phyloP scores from a whole-genome alignment of 1,140 invertebrate genomes.

The Achatina immaculata region DNA sequence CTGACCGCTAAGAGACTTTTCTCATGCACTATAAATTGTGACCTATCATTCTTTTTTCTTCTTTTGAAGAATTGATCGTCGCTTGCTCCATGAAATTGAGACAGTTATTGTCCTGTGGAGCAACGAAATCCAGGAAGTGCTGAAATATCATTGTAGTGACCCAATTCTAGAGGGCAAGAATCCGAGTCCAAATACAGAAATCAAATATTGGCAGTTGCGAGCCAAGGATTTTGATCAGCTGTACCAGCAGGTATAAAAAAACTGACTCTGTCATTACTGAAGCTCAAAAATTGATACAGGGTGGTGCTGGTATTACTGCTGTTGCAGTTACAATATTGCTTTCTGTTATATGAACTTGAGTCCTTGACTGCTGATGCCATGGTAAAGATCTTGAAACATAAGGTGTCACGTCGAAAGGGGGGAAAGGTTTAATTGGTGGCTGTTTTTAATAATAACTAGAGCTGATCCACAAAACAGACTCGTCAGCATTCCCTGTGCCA shows the following conservation, averaged over 20 bases:
- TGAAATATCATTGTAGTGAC: constrained; percentile 86
- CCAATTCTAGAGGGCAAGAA: constrained; percentile 84
- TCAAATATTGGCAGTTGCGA: constrained; percentile 84
- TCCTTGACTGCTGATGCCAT: no score
- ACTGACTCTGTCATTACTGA: neutral
- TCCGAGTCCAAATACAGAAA: constrained; percentile 83
- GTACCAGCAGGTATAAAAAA: constrained; percentile 86
- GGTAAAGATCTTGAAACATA: no score
- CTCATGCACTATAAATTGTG: no score
- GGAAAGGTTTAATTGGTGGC: no score
- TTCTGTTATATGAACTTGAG: no score
- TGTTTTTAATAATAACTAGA: no score
- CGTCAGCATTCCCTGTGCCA: no score
- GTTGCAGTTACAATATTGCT: neutral
- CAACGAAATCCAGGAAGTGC: constrained; percentile 90
- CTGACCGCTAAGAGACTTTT: no score
- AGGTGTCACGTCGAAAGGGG: no score
- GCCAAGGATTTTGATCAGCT: constrained; percentile 87
- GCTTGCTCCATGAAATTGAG: constrained; percentile 92
- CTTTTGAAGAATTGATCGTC: constrained; percentile 58
- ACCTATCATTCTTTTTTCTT: no score
- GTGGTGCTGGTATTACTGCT: neutral
- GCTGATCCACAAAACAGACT: no score
- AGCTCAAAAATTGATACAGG: neutral
- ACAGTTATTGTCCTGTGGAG: constrained; percentile 95